phyloP scores from a whole-genome alignment of 2,888 invertebrate species.

The Xestia xanthographa region DNA sequence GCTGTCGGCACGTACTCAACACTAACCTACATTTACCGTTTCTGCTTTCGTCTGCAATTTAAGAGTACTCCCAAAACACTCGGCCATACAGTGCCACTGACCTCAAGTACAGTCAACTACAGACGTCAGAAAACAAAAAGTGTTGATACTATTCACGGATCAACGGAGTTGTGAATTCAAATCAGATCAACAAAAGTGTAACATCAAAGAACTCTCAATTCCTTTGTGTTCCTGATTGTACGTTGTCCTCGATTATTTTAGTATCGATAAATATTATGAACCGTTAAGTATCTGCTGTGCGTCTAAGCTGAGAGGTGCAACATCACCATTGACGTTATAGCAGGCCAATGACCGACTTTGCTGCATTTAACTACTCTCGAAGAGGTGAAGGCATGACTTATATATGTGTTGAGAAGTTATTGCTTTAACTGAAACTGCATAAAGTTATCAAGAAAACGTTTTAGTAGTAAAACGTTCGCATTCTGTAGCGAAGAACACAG shows the following conservation, averaged over 20 bases:
- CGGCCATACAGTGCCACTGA: constrained; percentile 29
- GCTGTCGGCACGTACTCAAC: constrained; percentile 23
- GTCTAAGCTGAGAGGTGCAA: constrained; percentile 69
- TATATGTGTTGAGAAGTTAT: constrained; percentile 52
- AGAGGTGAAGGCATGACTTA: constrained; percentile 60
- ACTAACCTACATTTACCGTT: constrained; percentile 60
- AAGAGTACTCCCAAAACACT: constrained; percentile 43
- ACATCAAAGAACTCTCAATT: constrained; percentile 33
- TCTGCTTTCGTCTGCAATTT: constrained; percentile 40
- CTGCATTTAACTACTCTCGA: constrained; percentile 67
- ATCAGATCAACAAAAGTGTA: constrained; percentile 35
- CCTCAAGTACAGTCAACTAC: constrained; percentile 51
- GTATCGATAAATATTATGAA: constrained; percentile 61
- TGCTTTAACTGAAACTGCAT: constrained; percentile 35
- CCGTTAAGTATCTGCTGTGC: constrained; percentile 61
- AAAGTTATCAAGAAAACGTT: constrained; percentile 37
- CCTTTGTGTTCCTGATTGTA: constrained; percentile 50
- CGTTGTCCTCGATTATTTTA: constrained; percentile 59
- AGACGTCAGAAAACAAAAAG: constrained; percentile 25
- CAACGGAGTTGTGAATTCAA: constrained; percentile 17
- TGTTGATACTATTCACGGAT: constrained; percentile 38
- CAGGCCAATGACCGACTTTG: constrained; percentile 73
- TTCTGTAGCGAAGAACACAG: too few relatives aligned
- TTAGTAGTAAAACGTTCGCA: too few relatives aligned
- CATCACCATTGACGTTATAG: constrained; percentile 78